Conservation (phyloP, 2,888 invertebrate genomes). For the Abrostola triplasia region DNA sequence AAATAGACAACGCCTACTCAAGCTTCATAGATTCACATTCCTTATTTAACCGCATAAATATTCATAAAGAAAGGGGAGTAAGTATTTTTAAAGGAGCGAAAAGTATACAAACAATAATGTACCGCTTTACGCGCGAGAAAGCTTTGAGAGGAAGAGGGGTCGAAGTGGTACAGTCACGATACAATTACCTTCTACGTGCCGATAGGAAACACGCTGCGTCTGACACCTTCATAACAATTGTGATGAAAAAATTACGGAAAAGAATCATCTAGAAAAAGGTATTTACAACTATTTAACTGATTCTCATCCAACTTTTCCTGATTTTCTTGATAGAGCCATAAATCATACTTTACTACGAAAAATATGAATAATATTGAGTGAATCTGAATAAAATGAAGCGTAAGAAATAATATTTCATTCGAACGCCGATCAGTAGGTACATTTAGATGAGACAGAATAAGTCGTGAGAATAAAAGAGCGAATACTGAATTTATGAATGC, state of each 20-base stretch:
- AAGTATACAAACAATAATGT: slow-evolving; percentile 53
- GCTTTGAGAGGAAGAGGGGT: slow-evolving; percentile 52
- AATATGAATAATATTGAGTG: slow-evolving; percentile 60
- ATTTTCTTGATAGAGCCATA: slow-evolving; percentile 50
- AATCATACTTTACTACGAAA: slow-evolving; percentile 57
- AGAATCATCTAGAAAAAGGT: slow-evolving; percentile 13
- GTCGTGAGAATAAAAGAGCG: slow-evolving; percentile 73
- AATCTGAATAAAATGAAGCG: slow-evolving; percentile 55
- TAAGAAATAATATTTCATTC: slow-evolving; percentile 69
- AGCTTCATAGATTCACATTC: slow-evolving; percentile 45
- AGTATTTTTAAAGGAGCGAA: slow-evolving; percentile 50
- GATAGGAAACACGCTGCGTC: slow-evolving; percentile 56
- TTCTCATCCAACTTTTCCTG: slow-evolving; percentile 28
- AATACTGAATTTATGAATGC: slow-evolving; percentile 75
- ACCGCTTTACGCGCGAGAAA: slow-evolving; percentile 60
- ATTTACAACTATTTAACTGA: slow-evolving; percentile 33
- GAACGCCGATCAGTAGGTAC: slow-evolving; percentile 69
- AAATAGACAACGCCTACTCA: slow-evolving; percentile 34
- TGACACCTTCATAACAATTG: slow-evolving; percentile 60
- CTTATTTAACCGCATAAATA: slow-evolving; percentile 46
- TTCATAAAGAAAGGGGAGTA: slow-evolving; percentile 51
- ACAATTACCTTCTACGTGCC: slow-evolving; percentile 67
- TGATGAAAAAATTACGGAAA: slow-evolving; percentile 34
- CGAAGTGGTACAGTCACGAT: slow-evolving; percentile 71
- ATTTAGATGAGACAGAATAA: slow-evolving; percentile 71